Base-by-base conservation (phyloP, 92 coral and sea anemone species). In the Porites evermanni region DNA sequence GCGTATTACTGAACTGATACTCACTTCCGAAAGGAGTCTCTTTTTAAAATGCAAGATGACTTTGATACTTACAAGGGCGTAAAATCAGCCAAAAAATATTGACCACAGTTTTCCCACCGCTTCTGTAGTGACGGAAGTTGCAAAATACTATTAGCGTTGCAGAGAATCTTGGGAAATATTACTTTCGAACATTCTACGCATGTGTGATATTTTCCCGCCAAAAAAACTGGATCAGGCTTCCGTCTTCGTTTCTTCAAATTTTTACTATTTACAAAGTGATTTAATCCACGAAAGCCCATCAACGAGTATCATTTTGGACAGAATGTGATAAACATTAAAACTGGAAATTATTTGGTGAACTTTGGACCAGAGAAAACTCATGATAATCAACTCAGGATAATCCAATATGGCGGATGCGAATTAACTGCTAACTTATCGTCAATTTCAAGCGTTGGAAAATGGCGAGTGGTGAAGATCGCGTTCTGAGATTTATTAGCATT, bases 351-450 rank as follows among this genome's bases (percentile, higher is more conserved):
- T 74, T 64, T 83, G 64, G n/a, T 29, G 26, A 53, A 23, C 61
- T 16, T 50, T 6, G 67, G 71, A 47, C 51, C 64, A 72, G 5
- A 59, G 50, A 32, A 54, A 38, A 5, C 18, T 53, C 2, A 14
- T 19, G 58, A 56, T 80, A 4, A 32, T 1, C 59, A 70, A 19
- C 19, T 67, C 70, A n/a, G 7, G 26, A 14, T 53, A 74, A 90
- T 83, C 85, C 95, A 90, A 90, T 82, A 93, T 90, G 95, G 95
- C 94, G 89, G 94, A 90, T 65, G 29, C n/a, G 47, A 52, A 71
- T 38, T 38, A 38, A 38, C 23, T 64, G 79, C 79, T 61, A 61
- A 63, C 80, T 50, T 59, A 29, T 50, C 74, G 87, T 83, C 64
- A 51, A 70, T 81, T 81, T 70, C 86, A 70, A 29, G 44, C 21